Base-by-base conservation (phyloP, 2,113 vertebrate species). In the Rhombomys opimus region DNA sequence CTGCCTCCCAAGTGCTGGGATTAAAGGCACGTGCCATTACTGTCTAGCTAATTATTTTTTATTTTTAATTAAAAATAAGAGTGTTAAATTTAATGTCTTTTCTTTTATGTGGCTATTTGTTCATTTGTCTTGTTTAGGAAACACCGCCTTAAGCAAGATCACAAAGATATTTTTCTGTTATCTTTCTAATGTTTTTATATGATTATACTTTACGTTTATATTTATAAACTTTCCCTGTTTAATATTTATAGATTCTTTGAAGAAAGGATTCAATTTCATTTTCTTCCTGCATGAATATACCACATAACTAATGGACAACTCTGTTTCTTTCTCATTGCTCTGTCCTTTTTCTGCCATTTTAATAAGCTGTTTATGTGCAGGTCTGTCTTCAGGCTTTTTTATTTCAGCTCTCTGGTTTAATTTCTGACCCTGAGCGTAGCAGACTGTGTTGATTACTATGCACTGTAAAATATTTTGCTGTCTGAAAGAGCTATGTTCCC, bases 401-500 rank as follows among this genome's bases (percentile, higher is more conserved):
- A 68, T 87, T 87, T 52, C 20, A 72, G 32, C 22, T 77, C 25
- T 87, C n/a, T 86, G 67, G 61, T 59, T 81, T 90, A 89, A 94
- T 77, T 96, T 93, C 59, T 92, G 6, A 35, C 30, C 32, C 5
- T 30, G 30, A 78, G 23, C 23, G 30, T 46, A 52, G 2, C 10
- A 84, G 14, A 95, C 52, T 59, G 50, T 85, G 27, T 78, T 80
- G 59, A 91, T 68, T 35, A 70, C 7, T 57, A 57, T 0, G 14
- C 10, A 38, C 76, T 95, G 27, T 70, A 85, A 93, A 92, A n/a
- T 91, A 86, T 92, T 91, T 88, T 27, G 5, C 20, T 92, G 59
- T 89, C 54, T 93, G 73, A 87, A 23, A 92, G 17, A 89, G 32
- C 1, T 22, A 23, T 20, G 41, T n/a, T 15, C 3, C 75, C 18